Evolutionary conservation across 2,888 invertebrate species (phyloP), one percentile per base, ranked within the genome.

Genomic region (Drosophila pseudotalamancana): DNA sequence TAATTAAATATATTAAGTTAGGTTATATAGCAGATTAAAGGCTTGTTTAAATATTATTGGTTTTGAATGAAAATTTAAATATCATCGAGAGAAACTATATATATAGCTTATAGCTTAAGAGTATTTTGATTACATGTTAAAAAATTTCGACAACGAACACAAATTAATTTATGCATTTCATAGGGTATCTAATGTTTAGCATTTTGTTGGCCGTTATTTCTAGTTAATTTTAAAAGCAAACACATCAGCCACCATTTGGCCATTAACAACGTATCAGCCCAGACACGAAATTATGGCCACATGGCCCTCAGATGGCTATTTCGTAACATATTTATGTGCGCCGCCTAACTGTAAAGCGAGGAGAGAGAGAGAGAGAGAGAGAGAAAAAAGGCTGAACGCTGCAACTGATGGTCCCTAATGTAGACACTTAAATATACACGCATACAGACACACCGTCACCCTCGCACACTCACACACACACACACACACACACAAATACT

Each of bases 381-480:
- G 32, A 42, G 45, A 67, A 82, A 69, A 53, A 64, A 43, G n/a
- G 61, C 55, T 53, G 32, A 49, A 51, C 63, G 66, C 69, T 80
- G 77, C 75, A 77, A 71, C 69, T 68, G 81, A 80, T 74, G 77
- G 75, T 57, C 54, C 77, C 77, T 77, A 80, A 83, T 80, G 72
- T 77, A 67, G 77, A 82, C 74, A 83, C 66, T 79, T 74, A 59
- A 71, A 68, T 76, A 65, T 71, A 72, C 73, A 59, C 76, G 55
- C 37, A 43, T 37, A 46, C 64, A 31, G 39, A 34, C 62, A 31
- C 49, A 25, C 4, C 27, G 18, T 18, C 32, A 43, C 42, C 18
- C 42, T 12, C 2, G n/a, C 29, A n/a, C 14, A 16, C 25, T 16
- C 29, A 34, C 14, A 21, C 12, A 37, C 21, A 48, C 23, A 60